A percentile compares a stretch with the other conserved stretches of the same genome.
phyloP scores from a whole-genome alignment of 2,888 invertebrate genomes.

The Diogma glabrata region DNA sequence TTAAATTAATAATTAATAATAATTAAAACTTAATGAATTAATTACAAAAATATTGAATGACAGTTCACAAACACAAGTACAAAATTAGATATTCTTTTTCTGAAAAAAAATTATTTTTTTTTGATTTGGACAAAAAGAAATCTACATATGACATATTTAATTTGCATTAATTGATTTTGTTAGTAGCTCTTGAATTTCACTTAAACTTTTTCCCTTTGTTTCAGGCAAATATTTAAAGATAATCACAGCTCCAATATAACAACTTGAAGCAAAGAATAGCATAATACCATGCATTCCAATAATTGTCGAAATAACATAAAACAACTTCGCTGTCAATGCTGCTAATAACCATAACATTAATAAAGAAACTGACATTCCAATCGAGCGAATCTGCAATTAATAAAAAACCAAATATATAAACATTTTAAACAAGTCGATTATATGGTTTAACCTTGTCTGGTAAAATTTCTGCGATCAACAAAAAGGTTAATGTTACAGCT shows the following conservation, averaged over 20 bases:
- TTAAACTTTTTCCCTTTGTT: slow-evolving; percentile 33
- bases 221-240: slow-evolving; percentile 30
- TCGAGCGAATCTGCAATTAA: slow-evolving; percentile 9
- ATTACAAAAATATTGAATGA: too few relatives aligned
- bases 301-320: slow-evolving; percentile 24
- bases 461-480: slow-evolving; percentile 15
- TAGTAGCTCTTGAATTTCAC: slow-evolving; percentile 23
- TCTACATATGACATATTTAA: too few relatives aligned
- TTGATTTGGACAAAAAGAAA: too few relatives aligned
- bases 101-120: too few relatives aligned
- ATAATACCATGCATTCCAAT: slow-evolving; percentile 30
- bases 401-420: slow-evolving; percentile 7
- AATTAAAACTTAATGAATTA: too few relatives aligned
- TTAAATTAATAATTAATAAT: too few relatives aligned
- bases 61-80: too few relatives aligned
- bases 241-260: slow-evolving; percentile 26
- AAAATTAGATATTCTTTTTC: too few relatives aligned
- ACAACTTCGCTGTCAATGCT: slow-evolving; percentile 19
- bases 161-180: too few relatives aligned
- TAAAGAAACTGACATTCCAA: slow-evolving; percentile 16
- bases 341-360: slow-evolving; percentile 20
- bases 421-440: too few relatives aligned
- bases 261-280: slow-evolving; percentile 26
- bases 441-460: slow-evolving; percentile 15
- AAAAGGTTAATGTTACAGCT: slow-evolving; percentile 15